Evolutionary conservation across 2,888 invertebrate genomes (phyloP).

Genomic region (Hipparchia sbordonii): DNA sequence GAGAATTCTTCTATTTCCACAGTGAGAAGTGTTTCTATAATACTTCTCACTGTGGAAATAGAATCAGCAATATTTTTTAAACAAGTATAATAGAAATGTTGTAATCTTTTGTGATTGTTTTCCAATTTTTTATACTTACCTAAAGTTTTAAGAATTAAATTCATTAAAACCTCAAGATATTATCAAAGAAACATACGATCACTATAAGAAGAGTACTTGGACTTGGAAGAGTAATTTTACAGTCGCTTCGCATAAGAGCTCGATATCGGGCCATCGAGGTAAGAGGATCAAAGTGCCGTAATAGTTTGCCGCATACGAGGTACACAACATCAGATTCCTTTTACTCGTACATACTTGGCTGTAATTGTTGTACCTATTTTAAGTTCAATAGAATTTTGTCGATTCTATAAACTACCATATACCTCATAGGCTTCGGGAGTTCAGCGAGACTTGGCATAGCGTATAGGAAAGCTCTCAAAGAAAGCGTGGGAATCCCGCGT

Average conservation of each 20-base stretch:
- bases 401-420: neutral
- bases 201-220: conserved; percentile 8
- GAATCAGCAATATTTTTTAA: too few relatives aligned
- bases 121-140: neutral
- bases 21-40: too few relatives aligned
- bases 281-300: conserved; percentile 69
- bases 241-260: conserved; percentile 46
- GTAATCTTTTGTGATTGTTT: neutral
- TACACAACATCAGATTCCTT: conserved; percentile 34
- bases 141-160: too few relatives aligned
- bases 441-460: too few relatives aligned
- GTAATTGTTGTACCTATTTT: neutral
- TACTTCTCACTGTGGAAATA: too few relatives aligned
- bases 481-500: too few relatives aligned
- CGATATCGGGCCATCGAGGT: conserved; percentile 61
- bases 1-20: too few relatives aligned
- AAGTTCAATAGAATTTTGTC: neutral
- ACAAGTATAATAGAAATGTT: neutral
- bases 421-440: too few relatives aligned
- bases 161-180: neutral
- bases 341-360: conserved; percentile 23
- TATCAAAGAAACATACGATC: neutral
- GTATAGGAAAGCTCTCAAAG: neutral
- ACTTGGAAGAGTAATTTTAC: conserved; percentile 32
- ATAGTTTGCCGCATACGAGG: conserved; percentile 53